These are phyloP conservation scores for Dryomyza anilis DNA, from an alignment of 2,888 invertebrate genomes.

Conservation along the genomic window DNA sequence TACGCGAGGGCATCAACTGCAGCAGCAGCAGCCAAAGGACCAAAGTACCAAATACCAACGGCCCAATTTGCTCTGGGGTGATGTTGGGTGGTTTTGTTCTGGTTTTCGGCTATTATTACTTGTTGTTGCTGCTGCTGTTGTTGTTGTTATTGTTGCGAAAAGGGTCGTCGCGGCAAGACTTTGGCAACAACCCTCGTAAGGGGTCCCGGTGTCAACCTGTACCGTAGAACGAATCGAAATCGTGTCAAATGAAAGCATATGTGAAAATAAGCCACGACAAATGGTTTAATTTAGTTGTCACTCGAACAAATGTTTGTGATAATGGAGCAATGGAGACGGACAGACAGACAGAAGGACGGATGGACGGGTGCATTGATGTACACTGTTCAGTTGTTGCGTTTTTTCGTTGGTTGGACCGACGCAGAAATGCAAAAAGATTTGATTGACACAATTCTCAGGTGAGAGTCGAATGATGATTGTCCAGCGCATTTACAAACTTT, in stretches of 20 bases:
- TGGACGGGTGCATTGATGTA: neutral
- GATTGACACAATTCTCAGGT: conserved; percentile 7
- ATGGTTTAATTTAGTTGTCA: conserved; percentile 61
- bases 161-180: conserved; percentile 4
- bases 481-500: too few species aligned
- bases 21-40: conserved; percentile 23
- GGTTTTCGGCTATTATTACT: conserved; percentile 52
- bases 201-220: conserved; percentile 3
- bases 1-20: neutral
- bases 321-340: neutral
- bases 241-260: conserved; percentile 59
- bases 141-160: conserved; percentile 20
- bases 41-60: conserved; percentile 21
- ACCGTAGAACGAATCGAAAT: conserved; percentile 11
- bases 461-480: neutral
- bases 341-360: neutral
- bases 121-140: conserved; percentile 28
- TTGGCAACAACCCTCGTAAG: neutral
- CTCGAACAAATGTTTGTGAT: conserved; percentile 24
- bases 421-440: neutral
- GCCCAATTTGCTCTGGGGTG: conserved; percentile 47
- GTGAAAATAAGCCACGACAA: conserved; percentile 62
- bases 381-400: neutral
- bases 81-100: conserved; percentile 60
- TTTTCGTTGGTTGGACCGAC: neutral